Evolutionary conservation across 2,888 invertebrate genomes (phyloP).

Genomic region (Melanchra persicariae): DNA sequence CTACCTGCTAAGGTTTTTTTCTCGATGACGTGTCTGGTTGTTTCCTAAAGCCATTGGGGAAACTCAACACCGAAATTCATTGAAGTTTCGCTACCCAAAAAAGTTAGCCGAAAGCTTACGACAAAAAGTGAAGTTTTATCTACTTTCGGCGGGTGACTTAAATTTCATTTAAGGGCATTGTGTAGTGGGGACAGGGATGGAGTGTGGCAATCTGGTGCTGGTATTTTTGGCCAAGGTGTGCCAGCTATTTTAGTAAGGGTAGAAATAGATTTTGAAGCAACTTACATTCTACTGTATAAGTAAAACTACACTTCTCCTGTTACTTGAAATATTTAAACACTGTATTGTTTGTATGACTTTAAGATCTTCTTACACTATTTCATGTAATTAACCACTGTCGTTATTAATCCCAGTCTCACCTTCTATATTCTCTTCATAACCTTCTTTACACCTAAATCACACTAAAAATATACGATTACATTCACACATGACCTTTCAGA

Average conservation of each 20-base stretch:
- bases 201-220: conserved; percentile 34
- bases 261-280: conserved; percentile 38
- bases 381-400: background rate
- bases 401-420: background rate
- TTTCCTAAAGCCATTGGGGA: conserved; percentile 58
- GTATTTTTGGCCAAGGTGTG: conserved; percentile 35
- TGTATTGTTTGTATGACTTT: no score
- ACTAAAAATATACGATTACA: conserved; percentile 43
- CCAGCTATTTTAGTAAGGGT: conserved; percentile 42
- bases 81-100: conserved; percentile 58
- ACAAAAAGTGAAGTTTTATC: conserved; percentile 72
- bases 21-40: conserved; percentile 30
- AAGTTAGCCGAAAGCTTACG: conserved; percentile 57
- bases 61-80: conserved; percentile 65
- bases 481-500: conserved; percentile 24
- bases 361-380: background rate
- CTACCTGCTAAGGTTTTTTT: conserved; percentile 63
- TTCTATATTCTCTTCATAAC: conserved; percentile 5
- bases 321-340: conserved; percentile 1
- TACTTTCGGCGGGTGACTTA: conserved; percentile 69
- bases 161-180: conserved; percentile 71
- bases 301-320: background rate
- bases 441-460: conserved; percentile 17
- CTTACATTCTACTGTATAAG: conserved; percentile 6
- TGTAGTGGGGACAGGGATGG: conserved; percentile 56